These are phyloP conservation scores for Anastrepha obliqua DNA, from an alignment of 1,140 invertebrate species.

Conservation along the genomic window DNA sequence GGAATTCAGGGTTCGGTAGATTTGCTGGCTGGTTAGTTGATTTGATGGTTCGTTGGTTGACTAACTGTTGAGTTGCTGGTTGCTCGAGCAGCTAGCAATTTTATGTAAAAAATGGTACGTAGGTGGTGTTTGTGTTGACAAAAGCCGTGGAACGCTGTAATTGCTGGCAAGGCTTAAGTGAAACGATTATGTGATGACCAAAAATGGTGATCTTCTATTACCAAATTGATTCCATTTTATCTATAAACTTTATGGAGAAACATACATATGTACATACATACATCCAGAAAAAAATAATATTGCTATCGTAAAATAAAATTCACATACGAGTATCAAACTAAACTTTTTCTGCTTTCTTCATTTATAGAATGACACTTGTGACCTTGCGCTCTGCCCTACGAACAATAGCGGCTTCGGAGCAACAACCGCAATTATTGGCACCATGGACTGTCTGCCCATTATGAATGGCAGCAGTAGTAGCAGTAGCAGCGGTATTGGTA, in stretches of 20 bases:
- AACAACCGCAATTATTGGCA: slow-evolving; percentile 61
- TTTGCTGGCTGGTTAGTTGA: background rate
- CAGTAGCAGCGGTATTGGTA: slow-evolving; percentile 7
- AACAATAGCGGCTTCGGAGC: slow-evolving; percentile 65
- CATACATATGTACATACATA: too few species aligned
- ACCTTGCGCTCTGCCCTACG: slow-evolving; percentile 66
- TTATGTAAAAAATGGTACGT: background rate
- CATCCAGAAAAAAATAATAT: too few species aligned
- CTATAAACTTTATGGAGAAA: background rate
- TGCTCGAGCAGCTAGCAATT: background rate
- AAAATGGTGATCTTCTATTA: background rate
- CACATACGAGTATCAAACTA: too few species aligned
- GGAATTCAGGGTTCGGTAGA: background rate
- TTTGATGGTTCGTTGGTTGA: background rate
- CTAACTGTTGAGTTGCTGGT: background rate
- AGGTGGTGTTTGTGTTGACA: slow-evolving; percentile 38
- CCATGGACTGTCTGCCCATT: slow-evolving; percentile 70
- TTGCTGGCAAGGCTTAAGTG: background rate
- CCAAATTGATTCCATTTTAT: background rate
- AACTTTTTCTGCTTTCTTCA: slow-evolving; percentile 16
- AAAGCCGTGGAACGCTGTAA: background rate
- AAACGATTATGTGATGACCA: background rate
- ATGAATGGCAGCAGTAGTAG: slow-evolving; percentile 59
- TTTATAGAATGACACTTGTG: slow-evolving; percentile 70
- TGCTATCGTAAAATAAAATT: too few species aligned